Evolutionary conservation across 2,797 vertebrate species (phyloP), one percentile per base, ranked within the genome.

Genomic region (Muscicapa comitata): DNA sequence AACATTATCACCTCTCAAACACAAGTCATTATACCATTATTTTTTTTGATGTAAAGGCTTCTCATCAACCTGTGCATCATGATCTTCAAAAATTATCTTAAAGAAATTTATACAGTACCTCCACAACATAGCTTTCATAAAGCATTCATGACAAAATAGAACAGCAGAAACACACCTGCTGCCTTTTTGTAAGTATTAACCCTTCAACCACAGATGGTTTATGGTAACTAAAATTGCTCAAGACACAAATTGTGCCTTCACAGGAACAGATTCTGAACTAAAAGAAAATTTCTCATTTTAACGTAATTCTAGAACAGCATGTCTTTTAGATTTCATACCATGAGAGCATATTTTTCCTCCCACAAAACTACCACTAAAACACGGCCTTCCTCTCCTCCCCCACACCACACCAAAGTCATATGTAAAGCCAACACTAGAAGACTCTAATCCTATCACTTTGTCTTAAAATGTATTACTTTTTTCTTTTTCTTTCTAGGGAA

Each of bases 311-410:
- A 75, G 92, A 88, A 96, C 87, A 94, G 81, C 58, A 55, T 21
- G 31, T 92, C 87, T 92, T 92, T 82, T 45, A 89, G 35, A 94
- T 93, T 87, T 92, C 72, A 68, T 75, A 96, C 17, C 31, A 58
- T 68, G 50, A 83, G 65, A 94, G 51, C 89, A 86, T 83, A 95
- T 83, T 97, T 95, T 47, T 93, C 81, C 91, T 95, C 95, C 88
- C 93, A 93, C 37, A 21, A 94, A 95, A 96, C 85, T 59, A 66
- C 54, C 38, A 2, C 75, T 86, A 73, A 95, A 97, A 93, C 68
- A 94, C 5, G 91, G 76, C 86, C 81, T 93, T 92, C 90, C 83
- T 86, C 81, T 72, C 94, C 94, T 96, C 89, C 86, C 93, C 89
- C 92, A 81, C 24, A 31, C 91, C 45, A 92, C 90, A 90, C 86